Base-by-base conservation (phyloP, 2,888 invertebrate species). In the Agrilus mali region DNA sequence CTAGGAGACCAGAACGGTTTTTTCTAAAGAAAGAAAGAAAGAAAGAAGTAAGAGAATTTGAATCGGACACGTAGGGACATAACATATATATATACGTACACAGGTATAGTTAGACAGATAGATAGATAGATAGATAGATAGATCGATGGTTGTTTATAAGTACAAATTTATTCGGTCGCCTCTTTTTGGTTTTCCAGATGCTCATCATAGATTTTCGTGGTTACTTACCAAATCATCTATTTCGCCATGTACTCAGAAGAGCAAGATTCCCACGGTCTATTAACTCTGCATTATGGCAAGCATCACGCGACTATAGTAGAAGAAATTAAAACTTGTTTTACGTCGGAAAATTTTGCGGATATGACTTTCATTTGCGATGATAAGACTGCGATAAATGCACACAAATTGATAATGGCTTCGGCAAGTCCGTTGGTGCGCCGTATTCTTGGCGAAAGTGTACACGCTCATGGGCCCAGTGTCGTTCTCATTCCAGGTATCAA, bases 251-350 rank as follows among this genome's bases (percentile, higher is more conserved):
- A 72, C 71, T 69, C 73, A 59, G 68, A 68, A 59, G 64, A 66
- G 60, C 64, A 64, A 59, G 67, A 67, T 52, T 55, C 76, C 67
- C 78, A 79, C 70, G 80, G 80, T 61, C 76, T 87, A 75, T 79
- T 89, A 74, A 88, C 88, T 66, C 80, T 89, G 72, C 87, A 88
- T 73, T 88, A 89, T 73, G 87, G 87, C 75, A 88, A 88, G 76
- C 88, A 88, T 77, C 86, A 86, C 75, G 86, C 86, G 72, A 87
- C 87, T 72, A 83, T 89, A 75, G 82, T 86, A 69, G 86, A 85
- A 70, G 88, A 88, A 74, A 85, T 88, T 66, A 83, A 84, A 64
- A 84, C 86, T 63, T 88, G 88, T 75, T 87, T 86, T 74, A 77
- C 82, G 59, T 86, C 86, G 55, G 86, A 87, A 66, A 80, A 85